Conservation (phyloP, 64 coral and sea anemone species). For the Actinia equina region DNA sequence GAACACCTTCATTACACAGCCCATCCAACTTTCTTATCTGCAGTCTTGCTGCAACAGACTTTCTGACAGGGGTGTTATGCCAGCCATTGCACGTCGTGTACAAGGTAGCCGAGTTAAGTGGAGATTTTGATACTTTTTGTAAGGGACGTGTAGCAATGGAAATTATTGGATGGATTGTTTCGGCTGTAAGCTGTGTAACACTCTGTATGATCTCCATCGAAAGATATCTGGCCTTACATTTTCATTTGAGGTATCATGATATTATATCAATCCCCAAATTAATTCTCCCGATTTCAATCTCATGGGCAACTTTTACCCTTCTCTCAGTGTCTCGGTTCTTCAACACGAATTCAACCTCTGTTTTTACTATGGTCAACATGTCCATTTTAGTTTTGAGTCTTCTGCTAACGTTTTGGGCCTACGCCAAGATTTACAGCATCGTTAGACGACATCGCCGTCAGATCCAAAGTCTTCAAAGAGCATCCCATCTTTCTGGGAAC, state of each 20-base stretch:
- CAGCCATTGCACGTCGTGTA: conserved; percentile 58
- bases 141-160: conserved; percentile 25
- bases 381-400: conserved; percentile 20
- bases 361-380: conserved; percentile 18
- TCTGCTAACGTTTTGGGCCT: conserved; percentile 17
- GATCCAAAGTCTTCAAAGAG: conserved; percentile 8
- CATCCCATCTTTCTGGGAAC: neutral
- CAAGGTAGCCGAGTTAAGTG: conserved; percentile 38
- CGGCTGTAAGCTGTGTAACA: conserved; percentile 14
- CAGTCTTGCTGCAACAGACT: conserved; percentile 50
- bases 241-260: conserved; percentile 36
- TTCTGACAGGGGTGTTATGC: conserved; percentile 48
- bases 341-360: neutral
- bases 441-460: conserved; percentile 36
- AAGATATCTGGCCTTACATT: conserved; percentile 34
- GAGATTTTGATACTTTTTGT: conserved; percentile 29
- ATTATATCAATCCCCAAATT: conserved; percentile 33
- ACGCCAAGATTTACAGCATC: conserved; percentile 28
- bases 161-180: conserved; percentile 19
- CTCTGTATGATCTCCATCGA: conserved; percentile 36
- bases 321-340: conserved; percentile 22
- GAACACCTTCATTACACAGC: conserved; percentile 28
- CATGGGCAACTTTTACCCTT: conserved; percentile 16
- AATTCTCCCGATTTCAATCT: neutral
- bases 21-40: conserved; percentile 50